Conservation (phyloP, 2,113 vertebrate species). For the Gasterosteus nipponicus region DNA sequence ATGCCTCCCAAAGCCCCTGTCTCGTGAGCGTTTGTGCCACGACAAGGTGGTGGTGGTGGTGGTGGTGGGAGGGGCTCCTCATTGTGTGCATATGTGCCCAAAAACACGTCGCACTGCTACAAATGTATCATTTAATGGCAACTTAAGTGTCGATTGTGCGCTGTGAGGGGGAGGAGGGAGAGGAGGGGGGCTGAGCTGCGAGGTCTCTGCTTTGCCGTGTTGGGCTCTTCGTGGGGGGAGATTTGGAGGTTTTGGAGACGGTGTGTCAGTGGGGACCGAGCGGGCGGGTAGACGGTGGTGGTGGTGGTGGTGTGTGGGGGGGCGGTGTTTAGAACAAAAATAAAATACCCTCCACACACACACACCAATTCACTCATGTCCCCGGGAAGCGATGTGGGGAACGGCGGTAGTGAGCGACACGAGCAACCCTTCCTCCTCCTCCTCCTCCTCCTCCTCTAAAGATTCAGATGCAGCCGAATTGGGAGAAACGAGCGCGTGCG, state of each 20-base stretch:
- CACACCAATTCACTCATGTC: conserved; percentile 1
- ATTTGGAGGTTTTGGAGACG: not conserved
- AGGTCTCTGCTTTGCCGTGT: conserved; percentile 4
- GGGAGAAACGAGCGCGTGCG: not conserved
- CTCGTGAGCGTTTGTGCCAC: conserved; percentile 55
- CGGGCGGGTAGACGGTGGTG: not conserved
- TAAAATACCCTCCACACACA: not conserved
- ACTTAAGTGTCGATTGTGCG: not conserved
- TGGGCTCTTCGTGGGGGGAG: not conserved
- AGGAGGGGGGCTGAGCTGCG: conserved; percentile 34
- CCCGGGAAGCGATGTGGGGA: conserved; percentile 31
- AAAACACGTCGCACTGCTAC: conserved; percentile 24
- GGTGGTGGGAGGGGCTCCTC: not conserved
- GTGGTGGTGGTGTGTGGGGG: not conserved
- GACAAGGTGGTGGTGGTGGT: conserved; percentile 30
- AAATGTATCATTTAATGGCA: conserved; percentile 25
- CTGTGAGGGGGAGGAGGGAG: not conserved
- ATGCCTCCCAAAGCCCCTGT: conserved; percentile 48
- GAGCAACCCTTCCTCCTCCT: not conserved
- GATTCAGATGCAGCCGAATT: not conserved
- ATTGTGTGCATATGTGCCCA: conserved; percentile 26
- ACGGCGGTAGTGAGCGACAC: conserved; percentile 28
- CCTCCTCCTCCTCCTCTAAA: not conserved
- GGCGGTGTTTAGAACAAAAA: conserved; percentile 23
- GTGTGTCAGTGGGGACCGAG: not conserved